Percentiles rank a stretch among this genome's conserved stretches.
These are phyloP conservation scores for Acanthurus lineatus DNA, from an alignment of 2,797 vertebrate genomes.

Conservation along the genomic window DNA sequence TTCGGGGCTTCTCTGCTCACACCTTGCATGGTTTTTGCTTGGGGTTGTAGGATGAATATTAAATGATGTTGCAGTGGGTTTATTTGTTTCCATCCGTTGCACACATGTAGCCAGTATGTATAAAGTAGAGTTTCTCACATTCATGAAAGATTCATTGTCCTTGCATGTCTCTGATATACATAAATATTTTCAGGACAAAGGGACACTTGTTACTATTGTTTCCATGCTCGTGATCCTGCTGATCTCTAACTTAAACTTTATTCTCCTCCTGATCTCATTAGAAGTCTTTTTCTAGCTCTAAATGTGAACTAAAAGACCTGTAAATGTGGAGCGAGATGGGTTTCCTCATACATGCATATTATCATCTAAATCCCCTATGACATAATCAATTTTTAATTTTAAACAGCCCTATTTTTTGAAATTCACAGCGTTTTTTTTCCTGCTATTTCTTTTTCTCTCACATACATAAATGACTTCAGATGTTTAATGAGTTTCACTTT, in stretches of 20 bases:
- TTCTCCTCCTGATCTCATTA: conserved; percentile 65
- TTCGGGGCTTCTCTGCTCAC: conserved; percentile 58
- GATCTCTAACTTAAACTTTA: conserved; percentile 56
- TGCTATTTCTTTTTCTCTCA: conserved; percentile 31
- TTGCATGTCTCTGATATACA: conserved; percentile 59
- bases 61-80: conserved; percentile 59
- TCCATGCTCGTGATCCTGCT: conserved; percentile 32
- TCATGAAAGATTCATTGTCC: conserved; percentile 76
- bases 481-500: conserved; percentile 70
- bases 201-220: conserved; percentile 24
- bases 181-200: conserved; percentile 69
- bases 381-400: conserved; percentile 68
- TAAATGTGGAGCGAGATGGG: conserved; percentile 50
- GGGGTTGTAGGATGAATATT: conserved; percentile 75
- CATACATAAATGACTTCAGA: conserved; percentile 41
- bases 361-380: conserved; percentile 61
- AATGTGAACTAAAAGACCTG: conserved; percentile 50
- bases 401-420: conserved; percentile 61
- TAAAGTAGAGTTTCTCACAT: conserved; percentile 49
- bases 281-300: conserved; percentile 33
- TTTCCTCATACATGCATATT: conserved; percentile 55
- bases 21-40: conserved; percentile 73
- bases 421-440: conserved; percentile 32
- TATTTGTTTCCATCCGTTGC: conserved; percentile 70
- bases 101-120: conserved; percentile 44